Evolutionary conservation across 2,888 invertebrate species (phyloP).

Genomic region (Bugulina stolonifera): DNA sequence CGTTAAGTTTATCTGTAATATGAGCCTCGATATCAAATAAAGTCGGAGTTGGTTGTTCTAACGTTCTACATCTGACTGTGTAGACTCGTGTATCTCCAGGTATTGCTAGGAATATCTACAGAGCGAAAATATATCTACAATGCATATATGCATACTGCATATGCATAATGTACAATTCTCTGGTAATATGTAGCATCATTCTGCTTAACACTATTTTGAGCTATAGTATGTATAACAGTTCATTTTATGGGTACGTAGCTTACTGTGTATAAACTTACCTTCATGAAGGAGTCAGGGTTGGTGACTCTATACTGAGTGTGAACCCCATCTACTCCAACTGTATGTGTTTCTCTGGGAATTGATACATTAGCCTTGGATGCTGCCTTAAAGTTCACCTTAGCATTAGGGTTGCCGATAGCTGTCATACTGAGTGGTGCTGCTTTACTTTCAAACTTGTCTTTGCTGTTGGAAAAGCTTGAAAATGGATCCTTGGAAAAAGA

Average conservation of each 20-base stretch:
- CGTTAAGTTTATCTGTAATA: constrained; percentile 2
- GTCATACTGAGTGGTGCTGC: background rate
- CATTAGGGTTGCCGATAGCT: background rate
- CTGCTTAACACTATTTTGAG: too few species aligned
- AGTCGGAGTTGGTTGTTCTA: background rate
- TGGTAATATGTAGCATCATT: too few species aligned
- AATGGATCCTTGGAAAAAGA: background rate
- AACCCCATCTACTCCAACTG: background rate
- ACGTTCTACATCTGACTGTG: background rate
- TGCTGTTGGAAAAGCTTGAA: background rate
- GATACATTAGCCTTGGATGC: background rate
- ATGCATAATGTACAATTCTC: too few species aligned
- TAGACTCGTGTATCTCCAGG: background rate
- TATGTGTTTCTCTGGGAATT: background rate
- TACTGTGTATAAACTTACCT: background rate
- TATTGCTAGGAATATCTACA: background rate
- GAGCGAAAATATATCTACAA: too few species aligned
- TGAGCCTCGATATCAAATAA: background rate
- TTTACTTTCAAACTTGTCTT: background rate
- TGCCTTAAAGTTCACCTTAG: constrained; percentile 4
- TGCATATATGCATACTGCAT: too few species aligned
- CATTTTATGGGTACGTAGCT: too few species aligned
- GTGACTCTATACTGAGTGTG: background rate
- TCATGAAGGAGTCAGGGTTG: background rate
- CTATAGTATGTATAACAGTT: too few species aligned